Base-by-base conservation (phyloP, 2,113 vertebrate species). In the Octodon degus region DNA sequence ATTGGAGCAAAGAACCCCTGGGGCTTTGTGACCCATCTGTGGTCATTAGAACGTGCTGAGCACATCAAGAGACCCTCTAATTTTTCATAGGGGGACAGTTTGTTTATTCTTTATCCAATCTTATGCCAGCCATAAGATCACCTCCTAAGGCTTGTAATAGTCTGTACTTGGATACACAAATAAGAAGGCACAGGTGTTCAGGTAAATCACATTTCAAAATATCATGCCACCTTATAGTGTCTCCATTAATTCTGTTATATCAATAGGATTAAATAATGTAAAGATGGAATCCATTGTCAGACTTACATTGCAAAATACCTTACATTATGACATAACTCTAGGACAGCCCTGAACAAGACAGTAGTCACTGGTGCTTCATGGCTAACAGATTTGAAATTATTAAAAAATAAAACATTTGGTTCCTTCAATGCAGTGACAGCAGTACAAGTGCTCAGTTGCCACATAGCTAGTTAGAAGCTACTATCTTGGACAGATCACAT, bases 11-110 rank as follows among this genome's bases (percentile, higher is more conserved):
- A 95, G 93, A 94, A 81, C 9, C 91, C 92, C 70, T 60, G 25
- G 70, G 95, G 65, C 77, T 91, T 92, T 77, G 32, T 97, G 89
- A 95, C 93, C 74, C 97, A 92, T 97, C 89, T 97, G 85, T 97
- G 93, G 93, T 97, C 93, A 90, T 4, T 92, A 89, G 83, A 95
- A 92, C 82, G 88, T 72, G 16, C 70, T 88, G 82, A 37, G 76
- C 37, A 93, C 74, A 93, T 89, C 37, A 91, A 94, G 72, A 95
- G 84, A 96, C 43, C 53, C 65, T 96, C 85, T 84, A 9, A 72
- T 65, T 83, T 89, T 92, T 91, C 80, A 81, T 47, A 30, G 30
- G 40, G 67, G 16, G 40, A 81, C 13, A 25, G 32, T 90, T 97
- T 90, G 43, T 88, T 94, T 74, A 85, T 89, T 84, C 37, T 90